These are phyloP conservation scores for Cosmorhoe ocellata DNA, from an alignment of 2,888 invertebrate genomes.

Conservation along the genomic window DNA sequence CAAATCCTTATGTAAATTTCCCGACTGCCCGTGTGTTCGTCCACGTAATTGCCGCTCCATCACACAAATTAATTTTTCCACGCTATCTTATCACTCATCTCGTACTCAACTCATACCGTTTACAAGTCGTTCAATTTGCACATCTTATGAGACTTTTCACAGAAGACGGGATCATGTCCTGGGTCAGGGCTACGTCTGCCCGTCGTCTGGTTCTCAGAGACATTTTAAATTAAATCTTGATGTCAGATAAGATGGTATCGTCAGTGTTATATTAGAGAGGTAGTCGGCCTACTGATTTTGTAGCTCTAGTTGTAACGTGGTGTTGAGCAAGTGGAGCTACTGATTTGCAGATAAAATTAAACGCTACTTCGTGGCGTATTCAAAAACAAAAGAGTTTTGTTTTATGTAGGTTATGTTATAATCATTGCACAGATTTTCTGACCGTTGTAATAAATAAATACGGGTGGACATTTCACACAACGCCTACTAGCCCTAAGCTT, in stretches of 20 bases:
- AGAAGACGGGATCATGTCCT: conserved; percentile 29
- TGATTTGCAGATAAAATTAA: conserved; percentile 5
- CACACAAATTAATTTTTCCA: conserved; percentile 46
- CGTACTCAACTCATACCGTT: conserved; percentile 37
- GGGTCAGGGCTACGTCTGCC: conserved; percentile 29
- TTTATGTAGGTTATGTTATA: too few species aligned
- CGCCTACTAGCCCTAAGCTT: too few species aligned
- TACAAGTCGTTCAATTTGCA: conserved; percentile 17
- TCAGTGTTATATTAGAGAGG: conserved; percentile 5
- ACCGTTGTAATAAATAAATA: too few species aligned
- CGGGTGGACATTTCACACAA: too few species aligned
- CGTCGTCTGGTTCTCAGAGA: conserved; percentile 24
- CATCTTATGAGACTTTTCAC: conserved; percentile 23
- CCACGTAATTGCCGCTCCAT: conserved; percentile 32
- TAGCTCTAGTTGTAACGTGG: conserved; percentile 8
- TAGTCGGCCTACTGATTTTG: conserved; percentile 3
- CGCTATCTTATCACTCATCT: conserved; percentile 48
- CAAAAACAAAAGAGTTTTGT: conserved; percentile 3
- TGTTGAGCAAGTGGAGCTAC: conserved; percentile 7
- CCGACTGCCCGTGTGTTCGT: conserved; percentile 19
- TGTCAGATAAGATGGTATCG: conserved; percentile 11
- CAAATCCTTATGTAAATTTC: neutral
- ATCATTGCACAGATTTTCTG: conserved; percentile 9
- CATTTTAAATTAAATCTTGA: conserved; percentile 6
- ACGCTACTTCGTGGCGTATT: neutral